Percentiles rank a stretch among this genome's conserved stretches.
These are phyloP conservation scores for Diglossa brunneiventris DNA, from an alignment of 2,113 vertebrate species.

Conservation along the genomic window DNA sequence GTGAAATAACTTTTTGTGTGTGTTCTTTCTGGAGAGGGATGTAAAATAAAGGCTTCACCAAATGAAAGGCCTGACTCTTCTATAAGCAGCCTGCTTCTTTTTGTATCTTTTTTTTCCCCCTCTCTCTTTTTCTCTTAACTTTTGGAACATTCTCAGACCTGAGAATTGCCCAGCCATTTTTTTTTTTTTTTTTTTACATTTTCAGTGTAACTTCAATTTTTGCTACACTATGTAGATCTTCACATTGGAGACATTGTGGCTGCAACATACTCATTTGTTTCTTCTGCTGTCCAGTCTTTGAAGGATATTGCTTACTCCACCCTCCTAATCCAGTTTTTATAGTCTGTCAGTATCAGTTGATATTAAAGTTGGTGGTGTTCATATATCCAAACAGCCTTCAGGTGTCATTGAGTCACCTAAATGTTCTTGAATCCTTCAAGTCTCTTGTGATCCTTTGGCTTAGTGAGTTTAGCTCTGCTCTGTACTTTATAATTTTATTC, in stretches of 20 bases:
- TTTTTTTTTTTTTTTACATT: neutral
- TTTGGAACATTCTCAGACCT: neutral
- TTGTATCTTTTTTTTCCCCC: rapidly evolving
- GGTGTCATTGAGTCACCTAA: constrained; percentile 61
- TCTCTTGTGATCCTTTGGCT: constrained; percentile 36
- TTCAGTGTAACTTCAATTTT: neutral
- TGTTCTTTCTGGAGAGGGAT: constrained; percentile 20
- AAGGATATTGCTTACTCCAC: constrained; percentile 41
- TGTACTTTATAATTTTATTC: constrained; percentile 74
- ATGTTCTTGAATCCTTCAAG: constrained; percentile 42
- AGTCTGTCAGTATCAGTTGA: constrained; percentile 33
- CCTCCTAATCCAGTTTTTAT: constrained; percentile 14
- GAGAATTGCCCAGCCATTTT: neutral
- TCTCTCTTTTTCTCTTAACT: neutral
- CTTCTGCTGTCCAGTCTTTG: constrained; percentile 36
- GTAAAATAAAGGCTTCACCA: constrained; percentile 55
- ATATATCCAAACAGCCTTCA: constrained; percentile 51
- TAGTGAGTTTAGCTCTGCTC: constrained; percentile 65
- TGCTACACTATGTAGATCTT: constrained; percentile 46
- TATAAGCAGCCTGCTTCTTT: constrained; percentile 22
- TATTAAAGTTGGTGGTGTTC: constrained; percentile 61
- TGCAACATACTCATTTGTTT: constrained; percentile 4
- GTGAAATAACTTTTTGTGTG: constrained; percentile 19
- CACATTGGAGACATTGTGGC: constrained; percentile 66
- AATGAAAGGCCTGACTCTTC: constrained; percentile 43